Evolutionary conservation across 2,888 invertebrate genomes (phyloP).

Genomic region (Epicampocera succincta): DNA sequence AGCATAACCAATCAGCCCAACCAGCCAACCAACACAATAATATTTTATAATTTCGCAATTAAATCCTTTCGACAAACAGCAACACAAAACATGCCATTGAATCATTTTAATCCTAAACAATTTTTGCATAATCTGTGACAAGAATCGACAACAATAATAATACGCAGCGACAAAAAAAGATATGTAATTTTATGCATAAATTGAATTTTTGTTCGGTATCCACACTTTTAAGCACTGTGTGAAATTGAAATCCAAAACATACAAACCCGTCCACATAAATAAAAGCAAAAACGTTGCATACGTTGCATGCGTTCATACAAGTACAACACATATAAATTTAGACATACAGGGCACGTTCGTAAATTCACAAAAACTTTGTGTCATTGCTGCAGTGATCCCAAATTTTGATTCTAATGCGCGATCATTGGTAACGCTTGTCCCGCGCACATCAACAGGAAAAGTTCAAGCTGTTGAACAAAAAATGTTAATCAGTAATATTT

Average conservation of each 20-base stretch:
- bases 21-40: conserved; percentile 5
- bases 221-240: neutral
- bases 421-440: too few relatives aligned
- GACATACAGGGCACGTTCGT: too few relatives aligned
- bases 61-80: conserved; percentile 7
- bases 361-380: too few relatives aligned
- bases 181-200: conserved; percentile 45
- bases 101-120: conserved; percentile 17
- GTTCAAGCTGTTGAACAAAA: too few relatives aligned
- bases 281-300: too few relatives aligned
- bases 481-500: too few relatives aligned
- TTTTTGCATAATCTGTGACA: conserved; percentile 43
- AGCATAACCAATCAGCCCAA: neutral
- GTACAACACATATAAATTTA: neutral
- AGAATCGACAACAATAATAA: conserved; percentile 44
- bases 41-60: conserved; percentile 29
- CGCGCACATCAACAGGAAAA: too few relatives aligned
- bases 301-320: too few relatives aligned
- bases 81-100: conserved; percentile 25
- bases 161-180: conserved; percentile 24
- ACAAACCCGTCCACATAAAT: conserved; percentile 8
- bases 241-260: conserved; percentile 46
- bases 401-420: too few relatives aligned
- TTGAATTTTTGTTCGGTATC: conserved; percentile 17
- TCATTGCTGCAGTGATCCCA: too few relatives aligned